A percentile compares a stretch with the other conserved stretches of the same genome.
Conservation (phyloP, 2,113 vertebrate species). For the Ciconia maguari region DNA sequence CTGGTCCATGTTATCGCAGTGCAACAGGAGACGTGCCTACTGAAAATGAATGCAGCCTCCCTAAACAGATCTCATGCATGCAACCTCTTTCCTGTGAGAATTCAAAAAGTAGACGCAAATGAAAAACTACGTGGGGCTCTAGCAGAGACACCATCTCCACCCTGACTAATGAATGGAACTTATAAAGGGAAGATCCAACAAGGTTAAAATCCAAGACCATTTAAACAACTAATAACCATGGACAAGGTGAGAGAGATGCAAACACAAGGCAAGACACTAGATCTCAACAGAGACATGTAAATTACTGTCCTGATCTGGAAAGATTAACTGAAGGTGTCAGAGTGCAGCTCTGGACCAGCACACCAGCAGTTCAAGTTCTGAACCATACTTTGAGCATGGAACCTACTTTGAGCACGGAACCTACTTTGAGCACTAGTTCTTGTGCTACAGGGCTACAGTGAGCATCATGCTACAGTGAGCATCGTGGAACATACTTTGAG, state of each 20-base stretch:
- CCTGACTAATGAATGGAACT: slow-evolving; percentile 28
- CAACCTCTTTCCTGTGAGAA: background rate
- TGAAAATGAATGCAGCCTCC: background rate
- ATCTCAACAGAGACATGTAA: slow-evolving; percentile 61
- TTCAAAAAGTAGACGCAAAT: background rate
- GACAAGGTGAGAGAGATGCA: slow-evolving; percentile 50
- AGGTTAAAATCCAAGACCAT: slow-evolving; percentile 48
- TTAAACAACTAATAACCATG: slow-evolving; percentile 52
- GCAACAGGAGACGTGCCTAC: background rate
- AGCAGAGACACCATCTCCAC: slow-evolving; percentile 3
- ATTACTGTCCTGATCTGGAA: slow-evolving; percentile 55
- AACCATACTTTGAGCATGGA: slow-evolving; percentile 20
- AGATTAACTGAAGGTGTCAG: slow-evolving; percentile 59
- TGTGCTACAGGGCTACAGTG: background rate
- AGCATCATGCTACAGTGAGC: too few species aligned
- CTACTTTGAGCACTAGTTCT: background rate
- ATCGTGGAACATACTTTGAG: background rate
- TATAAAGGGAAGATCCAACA: slow-evolving; percentile 46
- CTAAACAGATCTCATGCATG: background rate
- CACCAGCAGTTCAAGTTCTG: slow-evolving; percentile 51
- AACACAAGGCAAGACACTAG: slow-evolving; percentile 54
- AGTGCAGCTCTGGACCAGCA: slow-evolving; percentile 55
- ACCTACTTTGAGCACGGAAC: background rate
- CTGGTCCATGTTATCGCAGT: background rate
- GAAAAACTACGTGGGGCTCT: background rate